These are phyloP conservation scores for Rachycentron canadum DNA, from an alignment of 2,797 vertebrate species.

Conservation along the genomic window DNA sequence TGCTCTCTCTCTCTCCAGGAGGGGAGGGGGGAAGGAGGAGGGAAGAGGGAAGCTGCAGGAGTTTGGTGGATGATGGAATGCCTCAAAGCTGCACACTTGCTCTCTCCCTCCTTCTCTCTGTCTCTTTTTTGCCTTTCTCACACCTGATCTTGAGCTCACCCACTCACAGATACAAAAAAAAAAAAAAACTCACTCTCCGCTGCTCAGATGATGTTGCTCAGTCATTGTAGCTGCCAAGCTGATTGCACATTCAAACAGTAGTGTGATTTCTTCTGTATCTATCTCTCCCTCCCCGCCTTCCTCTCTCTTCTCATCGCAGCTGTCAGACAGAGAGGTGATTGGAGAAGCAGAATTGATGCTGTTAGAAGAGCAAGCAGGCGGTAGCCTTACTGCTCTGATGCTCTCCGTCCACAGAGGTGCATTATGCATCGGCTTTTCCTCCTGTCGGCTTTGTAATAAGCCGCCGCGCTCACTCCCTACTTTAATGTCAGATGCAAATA, in stretches of 20 bases:
- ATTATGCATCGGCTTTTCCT: constrained; percentile 60
- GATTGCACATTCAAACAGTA: constrained; percentile 87
- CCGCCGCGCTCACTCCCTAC: constrained; percentile 32
- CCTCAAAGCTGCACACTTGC: constrained; percentile 83
- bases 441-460: constrained; percentile 65
- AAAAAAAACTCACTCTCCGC: constrained; percentile 48
- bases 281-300: constrained; percentile 24
- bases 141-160: constrained; percentile 70
- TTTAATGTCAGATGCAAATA: constrained; percentile 74
- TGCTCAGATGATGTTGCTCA: constrained; percentile 67
- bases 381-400: constrained; percentile 60
- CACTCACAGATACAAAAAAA: constrained; percentile 69
- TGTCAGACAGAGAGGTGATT: constrained; percentile 69
- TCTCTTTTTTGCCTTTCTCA: constrained; percentile 58
- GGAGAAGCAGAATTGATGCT: constrained; percentile 62
- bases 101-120: constrained; percentile 76
- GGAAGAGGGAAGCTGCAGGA: constrained; percentile 87
- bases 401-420: constrained; percentile 63
- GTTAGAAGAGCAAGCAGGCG: constrained; percentile 50
- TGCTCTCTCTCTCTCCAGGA: constrained; percentile 68
- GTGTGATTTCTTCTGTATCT: constrained; percentile 53
- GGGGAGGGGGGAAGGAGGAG: constrained; percentile 82
- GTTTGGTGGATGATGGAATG: constrained; percentile 85
- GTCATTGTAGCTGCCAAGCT: constrained; percentile 77
- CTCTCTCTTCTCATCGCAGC: constrained; percentile 49